A percentile compares a stretch with the other conserved stretches of the same genome.
Evolutionary conservation across 2,797 vertebrate species (phyloP).

Genomic region (Brachymystax lenok): DNA sequence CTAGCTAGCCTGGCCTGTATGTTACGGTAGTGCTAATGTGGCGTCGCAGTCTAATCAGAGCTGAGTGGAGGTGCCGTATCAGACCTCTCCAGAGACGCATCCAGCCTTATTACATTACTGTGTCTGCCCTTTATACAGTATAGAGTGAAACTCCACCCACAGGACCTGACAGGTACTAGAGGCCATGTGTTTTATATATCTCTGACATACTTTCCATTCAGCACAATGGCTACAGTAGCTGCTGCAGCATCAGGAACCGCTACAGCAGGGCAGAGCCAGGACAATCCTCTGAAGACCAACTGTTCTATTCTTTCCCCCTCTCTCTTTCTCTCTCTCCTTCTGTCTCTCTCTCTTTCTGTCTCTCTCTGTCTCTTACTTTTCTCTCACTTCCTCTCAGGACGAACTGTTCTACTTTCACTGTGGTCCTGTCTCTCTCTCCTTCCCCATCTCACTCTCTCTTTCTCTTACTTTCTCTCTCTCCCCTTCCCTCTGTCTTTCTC

Average conservation of each 20-base stretch:
- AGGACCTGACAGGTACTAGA: conserved; percentile 20
- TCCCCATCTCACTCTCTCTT: no score
- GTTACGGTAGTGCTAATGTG: conserved; percentile 16
- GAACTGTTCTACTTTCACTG: neutral
- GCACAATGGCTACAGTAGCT: conserved; percentile 27
- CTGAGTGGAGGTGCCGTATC: conserved; percentile 10
- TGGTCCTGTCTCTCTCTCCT: neutral
- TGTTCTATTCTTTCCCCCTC: conserved; percentile 21
- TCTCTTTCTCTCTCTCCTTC: neutral
- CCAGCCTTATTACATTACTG: conserved; percentile 26
- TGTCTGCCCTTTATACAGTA: conserved; percentile 23
- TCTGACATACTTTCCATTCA: conserved; percentile 62
- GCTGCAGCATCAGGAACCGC: conserved; percentile 40
- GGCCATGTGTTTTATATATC: conserved; percentile 50
- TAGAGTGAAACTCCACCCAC: conserved; percentile 42
- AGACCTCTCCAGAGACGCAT: conserved; percentile 36
- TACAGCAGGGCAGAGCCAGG: neutral
- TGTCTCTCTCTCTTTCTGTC: neutral
- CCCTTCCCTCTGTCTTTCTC: neutral
- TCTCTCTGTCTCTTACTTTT: neutral
- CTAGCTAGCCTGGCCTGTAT: neutral
- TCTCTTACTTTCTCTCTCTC: conserved; percentile 30
- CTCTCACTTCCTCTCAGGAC: neutral
- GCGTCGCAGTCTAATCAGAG: conserved; percentile 9
- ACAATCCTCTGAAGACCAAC: conserved; percentile 2